Conservation (phyloP, 2,888 invertebrate species). For the Malacosoma neustria region DNA sequence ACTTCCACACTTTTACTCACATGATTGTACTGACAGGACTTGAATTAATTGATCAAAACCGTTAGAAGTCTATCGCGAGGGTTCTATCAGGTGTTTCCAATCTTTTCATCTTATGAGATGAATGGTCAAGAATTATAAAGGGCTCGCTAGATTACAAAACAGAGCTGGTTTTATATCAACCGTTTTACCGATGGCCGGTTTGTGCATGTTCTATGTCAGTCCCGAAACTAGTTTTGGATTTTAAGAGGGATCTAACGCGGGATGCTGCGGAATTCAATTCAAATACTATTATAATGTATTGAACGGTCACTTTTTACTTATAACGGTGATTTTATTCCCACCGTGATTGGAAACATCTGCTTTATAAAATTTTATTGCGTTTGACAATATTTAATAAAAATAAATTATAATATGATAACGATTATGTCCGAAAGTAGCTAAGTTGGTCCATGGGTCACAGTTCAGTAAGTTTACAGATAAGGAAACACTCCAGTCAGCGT, state of each 20-base stretch:
- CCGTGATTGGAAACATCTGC: not conserved
- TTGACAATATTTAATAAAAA: too few species aligned
- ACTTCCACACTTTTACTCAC: too few species aligned
- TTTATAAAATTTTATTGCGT: not conserved
- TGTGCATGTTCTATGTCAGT: conserved; percentile 60
- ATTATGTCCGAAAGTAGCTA: too few species aligned
- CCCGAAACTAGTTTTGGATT: conserved; percentile 62
- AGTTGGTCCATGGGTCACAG: too few species aligned
- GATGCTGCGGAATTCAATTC: conserved; percentile 61
- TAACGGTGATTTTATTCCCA: conserved; percentile 27
- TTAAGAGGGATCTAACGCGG: conserved; percentile 30
- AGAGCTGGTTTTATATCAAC: conserved; percentile 57
- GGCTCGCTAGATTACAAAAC: conserved; percentile 53
- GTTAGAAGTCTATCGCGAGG: conserved; percentile 32
- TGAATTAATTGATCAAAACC: conserved; percentile 61
- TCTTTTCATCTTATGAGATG: conserved; percentile 58
- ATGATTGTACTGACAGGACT: conserved; percentile 29
- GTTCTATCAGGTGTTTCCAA: conserved; percentile 56
- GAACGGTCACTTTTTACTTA: conserved; percentile 43
- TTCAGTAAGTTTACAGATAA: too few species aligned
- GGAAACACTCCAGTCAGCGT: too few species aligned
- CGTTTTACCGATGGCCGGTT: conserved; percentile 59
- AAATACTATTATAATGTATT: conserved; percentile 31
- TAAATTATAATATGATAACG: too few species aligned
- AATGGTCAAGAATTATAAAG: conserved; percentile 47